phyloP scores from a whole-genome alignment of 2,113 vertebrate genomes.

The Carlito syrichta region DNA sequence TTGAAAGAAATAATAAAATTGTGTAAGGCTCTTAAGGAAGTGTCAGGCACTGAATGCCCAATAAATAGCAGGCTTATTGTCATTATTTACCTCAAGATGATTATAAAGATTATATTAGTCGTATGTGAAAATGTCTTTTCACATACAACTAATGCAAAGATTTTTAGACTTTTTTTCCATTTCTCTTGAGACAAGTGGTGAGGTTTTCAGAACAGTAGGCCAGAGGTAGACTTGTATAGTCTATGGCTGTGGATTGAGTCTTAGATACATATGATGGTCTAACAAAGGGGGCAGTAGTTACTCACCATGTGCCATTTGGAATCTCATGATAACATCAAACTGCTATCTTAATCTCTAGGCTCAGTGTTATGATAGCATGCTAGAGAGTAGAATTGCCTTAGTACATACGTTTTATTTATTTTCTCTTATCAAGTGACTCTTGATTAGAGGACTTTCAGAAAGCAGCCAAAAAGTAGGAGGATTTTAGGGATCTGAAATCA shows the following conservation, averaged over 20 bases:
- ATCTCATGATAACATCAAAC: neutral
- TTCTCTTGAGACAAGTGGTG: neutral
- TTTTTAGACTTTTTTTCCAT: neutral
- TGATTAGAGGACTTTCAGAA: constrained; percentile 19
- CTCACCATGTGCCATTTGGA: neutral
- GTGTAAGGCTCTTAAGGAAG: neutral
- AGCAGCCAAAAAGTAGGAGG: neutral
- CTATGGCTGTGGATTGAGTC: neutral
- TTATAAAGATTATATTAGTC: neutral
- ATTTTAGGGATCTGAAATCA: neutral
- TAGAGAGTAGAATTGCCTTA: neutral
- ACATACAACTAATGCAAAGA: no score
- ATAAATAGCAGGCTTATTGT: neutral
- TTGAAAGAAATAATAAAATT: constrained; percentile 7
- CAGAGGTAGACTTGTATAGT: neutral
- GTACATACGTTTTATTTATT: neutral
- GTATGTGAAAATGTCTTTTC: neutral
- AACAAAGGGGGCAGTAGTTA: neutral
- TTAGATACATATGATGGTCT: neutral
- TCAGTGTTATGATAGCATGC: neutral
- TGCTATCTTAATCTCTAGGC: neutral
- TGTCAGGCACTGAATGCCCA: neutral
- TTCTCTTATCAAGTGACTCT: neutral
- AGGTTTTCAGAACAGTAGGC: neutral
- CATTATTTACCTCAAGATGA: neutral